Percentiles rank a stretch among this genome's conserved stretches.
These are phyloP conservation scores for Acridotheres tristis DNA, from an alignment of 2,797 vertebrate genomes.

Conservation along the genomic window DNA sequence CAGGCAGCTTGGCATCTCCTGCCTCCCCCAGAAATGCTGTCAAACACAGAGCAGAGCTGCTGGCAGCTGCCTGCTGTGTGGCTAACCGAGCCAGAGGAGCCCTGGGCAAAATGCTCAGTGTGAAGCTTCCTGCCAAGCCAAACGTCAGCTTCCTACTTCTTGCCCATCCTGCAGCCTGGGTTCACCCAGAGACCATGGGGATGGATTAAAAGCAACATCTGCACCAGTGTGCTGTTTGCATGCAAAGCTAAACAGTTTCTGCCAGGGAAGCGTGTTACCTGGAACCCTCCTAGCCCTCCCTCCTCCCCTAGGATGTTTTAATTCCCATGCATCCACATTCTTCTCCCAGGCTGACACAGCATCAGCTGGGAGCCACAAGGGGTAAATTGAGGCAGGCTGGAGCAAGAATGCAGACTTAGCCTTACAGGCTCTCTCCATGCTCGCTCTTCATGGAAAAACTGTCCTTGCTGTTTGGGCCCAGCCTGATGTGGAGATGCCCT, in stretches of 20 bases:
- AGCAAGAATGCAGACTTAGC: background rate
- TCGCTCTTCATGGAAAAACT: background rate
- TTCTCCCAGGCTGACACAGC: background rate
- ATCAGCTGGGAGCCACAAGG: background rate
- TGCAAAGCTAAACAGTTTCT: background rate
- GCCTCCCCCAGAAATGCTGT: background rate
- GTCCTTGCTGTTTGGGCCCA: background rate
- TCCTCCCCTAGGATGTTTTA: background rate
- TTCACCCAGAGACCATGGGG: rapidly evolving
- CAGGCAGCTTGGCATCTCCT: background rate
- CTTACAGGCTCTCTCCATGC: background rate
- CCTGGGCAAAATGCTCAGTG: background rate
- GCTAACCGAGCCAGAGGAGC: background rate
- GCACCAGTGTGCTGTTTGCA: background rate
- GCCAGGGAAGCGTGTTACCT: background rate
- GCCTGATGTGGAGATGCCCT: rapidly evolving
- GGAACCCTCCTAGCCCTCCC: background rate
- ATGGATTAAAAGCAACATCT: background rate
- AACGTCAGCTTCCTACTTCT: background rate
- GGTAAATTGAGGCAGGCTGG: background rate
- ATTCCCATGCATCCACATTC: rapidly evolving
- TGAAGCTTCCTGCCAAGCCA: background rate
- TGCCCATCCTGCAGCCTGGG: background rate
- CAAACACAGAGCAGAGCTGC: background rate
- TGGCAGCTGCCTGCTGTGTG: background rate